Percentiles rank a stretch among this genome's conserved stretches.
Evolutionary conservation across 37 sponge, comb jelly and placozoan genomes (phyloP).

Genomic region (Cladorhizidae sp.): DNA sequence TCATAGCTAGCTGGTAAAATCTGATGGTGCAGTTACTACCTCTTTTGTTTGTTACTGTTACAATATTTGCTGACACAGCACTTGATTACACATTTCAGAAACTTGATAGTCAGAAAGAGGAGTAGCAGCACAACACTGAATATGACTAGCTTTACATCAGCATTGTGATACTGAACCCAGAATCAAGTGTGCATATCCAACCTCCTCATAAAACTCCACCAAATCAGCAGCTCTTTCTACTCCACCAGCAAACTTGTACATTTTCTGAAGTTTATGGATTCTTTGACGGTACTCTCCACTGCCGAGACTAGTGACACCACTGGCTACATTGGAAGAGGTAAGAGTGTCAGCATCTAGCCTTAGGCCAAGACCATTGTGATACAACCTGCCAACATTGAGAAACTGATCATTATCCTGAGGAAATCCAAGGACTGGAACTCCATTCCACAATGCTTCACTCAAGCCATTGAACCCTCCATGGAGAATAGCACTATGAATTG

Average conservation of each 20-base stretch:
- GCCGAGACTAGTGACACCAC: background rate
- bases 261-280: constrained; percentile 10
- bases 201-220: constrained; percentile 50
- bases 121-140: background rate
- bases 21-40: too few species aligned
- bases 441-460: constrained; percentile 47
- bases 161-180: constrained; percentile 67
- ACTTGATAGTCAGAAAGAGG: background rate
- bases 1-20: too few species aligned
- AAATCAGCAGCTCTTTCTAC: constrained; percentile 46
- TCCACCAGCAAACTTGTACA: constrained; percentile 39
- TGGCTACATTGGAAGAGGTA: background rate
- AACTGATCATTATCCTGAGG: constrained; percentile 42
- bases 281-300: background rate
- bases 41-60: too few species aligned
- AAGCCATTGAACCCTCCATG: constrained; percentile 69
- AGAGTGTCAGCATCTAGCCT: background rate
- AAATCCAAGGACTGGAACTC: constrained; percentile 48
- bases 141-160: constrained; percentile 34
- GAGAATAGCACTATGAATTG: constrained; percentile 31
- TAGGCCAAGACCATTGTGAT: background rate
- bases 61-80: too few species aligned
- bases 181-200: constrained; percentile 57
- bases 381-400: constrained; percentile 24
- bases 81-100: background rate